Evolutionary conservation across 2,797 vertebrate genomes (phyloP), one percentile per base, ranked within the genome.

Genomic region (Falco berigora): DNA sequence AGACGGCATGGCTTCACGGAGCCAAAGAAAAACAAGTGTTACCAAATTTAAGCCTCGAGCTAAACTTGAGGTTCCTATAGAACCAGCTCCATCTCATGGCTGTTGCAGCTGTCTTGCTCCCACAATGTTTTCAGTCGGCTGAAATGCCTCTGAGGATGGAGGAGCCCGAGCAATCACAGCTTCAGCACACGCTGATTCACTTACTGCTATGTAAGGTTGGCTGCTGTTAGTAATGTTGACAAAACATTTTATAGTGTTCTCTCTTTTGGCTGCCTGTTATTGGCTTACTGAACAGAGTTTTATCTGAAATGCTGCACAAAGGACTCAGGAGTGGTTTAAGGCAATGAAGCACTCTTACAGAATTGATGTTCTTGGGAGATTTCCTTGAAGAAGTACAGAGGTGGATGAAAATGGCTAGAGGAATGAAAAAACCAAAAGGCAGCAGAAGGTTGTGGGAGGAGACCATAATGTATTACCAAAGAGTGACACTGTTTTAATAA

Each of bases 21-120:
- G 86, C 92, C 88, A 52, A 55, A 91, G 59, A 2, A 92, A 93
- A 95, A 73, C 85, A 94, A 86, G 62, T 5, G 68, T 88, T 94
- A n/a, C 77, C 93, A 96, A 94, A 95, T 79, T 91, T 95, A 93
- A 95, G 36, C 74, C 74, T 82, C 38, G 6, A 40, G 75, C 47
- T 76, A 79, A 94, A 85, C 89, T 58, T 66, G 32, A 58, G 56
- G 84, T 78, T 79, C 79, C 74, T 92, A 53, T 5, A 86, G 91
- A 93, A 84, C 25, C 81, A 71, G 64, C 46, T 87, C 42, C 38
- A 9, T 49, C 32, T 24, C 52, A 5, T 4, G 46, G 80, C 95
- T 77, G 23, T 14, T 30, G 89, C 92, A 95, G 92, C 95, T 90
- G 84, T 95, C 91, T 71, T 8, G 1, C 61, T 86, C 61, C 80